Evolutionary conservation across 2,797 vertebrate genomes (phyloP), one percentile per base, ranked within the genome.

Genomic region (Leucoraja ocellata): DNA sequence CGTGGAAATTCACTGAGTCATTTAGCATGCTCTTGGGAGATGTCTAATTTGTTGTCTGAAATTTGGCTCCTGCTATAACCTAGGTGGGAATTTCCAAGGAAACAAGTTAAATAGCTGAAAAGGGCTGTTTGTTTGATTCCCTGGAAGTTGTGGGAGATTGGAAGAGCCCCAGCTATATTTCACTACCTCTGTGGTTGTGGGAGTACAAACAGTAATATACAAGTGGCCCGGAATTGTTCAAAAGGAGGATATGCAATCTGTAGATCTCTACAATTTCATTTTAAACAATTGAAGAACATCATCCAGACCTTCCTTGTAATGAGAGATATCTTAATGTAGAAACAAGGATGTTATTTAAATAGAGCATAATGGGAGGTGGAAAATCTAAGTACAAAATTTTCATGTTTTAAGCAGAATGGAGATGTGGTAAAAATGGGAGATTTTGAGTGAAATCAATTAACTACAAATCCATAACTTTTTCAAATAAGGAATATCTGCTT

Each of bases 1-100:
- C 1, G 68, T 88, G 84, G 84, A 88, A 88, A 88, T 88, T 68
- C 65, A 88, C 61, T 68, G 84, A 88, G n/a, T 36, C 63, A 68
- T 36, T 21, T 36, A n/a, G 16, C 84, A 88, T 36, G 36, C 65
- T 68, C 18, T 32, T 18, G 23, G 14, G 14, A 88, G 16, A 68
- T 65, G n/a, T 65, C 28, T 68, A n/a, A 54, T 65, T 88, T 32
- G n/a, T 88, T n/a, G 61, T 36, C 84, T 68, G 61, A 88, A 68
- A 65, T 88, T 88, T 68, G n/a, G 68, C 63, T 88, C 84, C 61
- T 88, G n/a, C 11, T 14, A 86, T 63, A 65, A 86, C 4, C 23
- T 28, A 7, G 63, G 84, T 32, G 18, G n/a, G 14, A 13, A 58
- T n/a, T 28, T 58, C 58, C 81, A 84, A 14, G n/a, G 63, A 68